Evolutionary conservation across 2,797 vertebrate species (phyloP).

Genomic region (Psittacula echo): DNA sequence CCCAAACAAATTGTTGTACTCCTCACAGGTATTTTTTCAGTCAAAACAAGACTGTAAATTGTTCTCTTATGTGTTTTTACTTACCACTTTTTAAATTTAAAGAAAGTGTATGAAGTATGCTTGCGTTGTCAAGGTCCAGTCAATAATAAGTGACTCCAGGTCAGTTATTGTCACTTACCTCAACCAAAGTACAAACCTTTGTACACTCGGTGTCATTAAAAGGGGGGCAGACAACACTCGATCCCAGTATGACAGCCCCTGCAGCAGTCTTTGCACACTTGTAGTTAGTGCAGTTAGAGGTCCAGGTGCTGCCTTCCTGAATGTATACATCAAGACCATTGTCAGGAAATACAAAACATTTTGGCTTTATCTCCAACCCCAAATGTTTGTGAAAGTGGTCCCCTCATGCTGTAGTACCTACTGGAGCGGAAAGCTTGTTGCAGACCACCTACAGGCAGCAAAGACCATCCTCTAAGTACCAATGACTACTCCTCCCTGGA

Average conservation of each 20-base stretch:
- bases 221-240: slow-evolving; percentile 90
- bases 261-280: slow-evolving; percentile 89
- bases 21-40: not conserved
- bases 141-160: not conserved
- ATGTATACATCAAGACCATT: slow-evolving; percentile 2
- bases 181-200: slow-evolving; percentile 86
- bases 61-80: not conserved
- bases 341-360: not conserved
- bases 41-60: not conserved
- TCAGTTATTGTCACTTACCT: slow-evolving; percentile 25
- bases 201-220: slow-evolving; percentile 96
- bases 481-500: not conserved
- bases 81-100: slow-evolving; percentile 6
- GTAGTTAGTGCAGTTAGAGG: slow-evolving; percentile 92
- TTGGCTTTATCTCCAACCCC: not conserved
- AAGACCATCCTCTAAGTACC: not conserved
- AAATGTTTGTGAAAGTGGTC: not conserved
- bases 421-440: not conserved
- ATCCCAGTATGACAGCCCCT: slow-evolving; percentile 87
- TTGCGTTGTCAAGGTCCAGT: not conserved
- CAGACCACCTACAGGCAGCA: accelerated
- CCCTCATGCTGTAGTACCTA: not conserved
- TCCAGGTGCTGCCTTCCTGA: slow-evolving; percentile 93
- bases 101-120: not conserved
- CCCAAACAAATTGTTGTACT: not conserved